A percentile compares a stretch with the other conserved stretches of the same genome.
These are phyloP conservation scores for Dipodomys stephensi DNA, from an alignment of 2,113 vertebrate genomes.

Conservation along the genomic window DNA sequence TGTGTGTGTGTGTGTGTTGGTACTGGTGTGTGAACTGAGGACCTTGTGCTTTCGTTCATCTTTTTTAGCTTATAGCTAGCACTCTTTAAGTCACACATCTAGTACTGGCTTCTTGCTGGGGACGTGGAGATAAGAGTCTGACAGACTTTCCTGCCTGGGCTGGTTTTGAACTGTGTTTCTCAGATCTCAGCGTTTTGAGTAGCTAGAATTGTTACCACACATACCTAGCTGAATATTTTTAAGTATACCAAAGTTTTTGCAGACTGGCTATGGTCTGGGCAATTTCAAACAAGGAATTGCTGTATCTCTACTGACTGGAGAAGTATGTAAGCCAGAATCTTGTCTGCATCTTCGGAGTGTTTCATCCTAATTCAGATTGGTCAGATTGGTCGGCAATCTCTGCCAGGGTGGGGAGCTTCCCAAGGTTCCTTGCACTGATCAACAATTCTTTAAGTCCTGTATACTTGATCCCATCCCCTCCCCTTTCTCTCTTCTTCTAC, in stretches of 20 bases:
- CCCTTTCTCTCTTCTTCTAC: background rate
- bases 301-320: background rate
- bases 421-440: background rate
- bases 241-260: conserved; percentile 11
- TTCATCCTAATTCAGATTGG: background rate
- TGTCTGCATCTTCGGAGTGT: background rate
- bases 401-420: background rate
- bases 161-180: too few relatives aligned
- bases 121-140: too few relatives aligned
- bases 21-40: too few relatives aligned
- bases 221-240: background rate
- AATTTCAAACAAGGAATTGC: background rate
- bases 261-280: background rate
- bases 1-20: too few relatives aligned
- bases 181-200: too few relatives aligned
- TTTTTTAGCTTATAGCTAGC: too few relatives aligned
- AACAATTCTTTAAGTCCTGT: background rate
- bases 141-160: too few relatives aligned
- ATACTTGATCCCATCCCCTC: background rate
- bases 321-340: background rate
- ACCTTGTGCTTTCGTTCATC: too few relatives aligned
- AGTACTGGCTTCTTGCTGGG: too few relatives aligned
- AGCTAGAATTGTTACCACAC: too few relatives aligned
- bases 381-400: background rate
- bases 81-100: too few relatives aligned